Evolutionary conservation across 2,888 invertebrate species (phyloP), one percentile per base, ranked within the genome.

Genomic region (Parnassius apollo): DNA sequence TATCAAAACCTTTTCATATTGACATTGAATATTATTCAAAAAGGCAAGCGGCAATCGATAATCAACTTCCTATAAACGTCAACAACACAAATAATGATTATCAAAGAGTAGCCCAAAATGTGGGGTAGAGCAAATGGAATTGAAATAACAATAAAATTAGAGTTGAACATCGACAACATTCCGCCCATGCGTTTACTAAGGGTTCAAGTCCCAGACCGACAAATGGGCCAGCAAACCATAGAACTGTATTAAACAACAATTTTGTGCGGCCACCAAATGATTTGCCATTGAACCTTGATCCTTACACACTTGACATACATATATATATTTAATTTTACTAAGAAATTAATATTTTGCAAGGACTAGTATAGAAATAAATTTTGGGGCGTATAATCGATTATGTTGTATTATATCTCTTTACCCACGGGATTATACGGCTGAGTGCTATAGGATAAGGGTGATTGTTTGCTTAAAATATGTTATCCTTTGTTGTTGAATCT

Each of bases 361-460:
- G 70, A 71, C 71, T 76, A 75, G 68, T 71, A 71, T 66, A 74
- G 71, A 74, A 79, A 83, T 81, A 82, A 83, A 75, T 80, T 81
- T 70, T 73, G 75, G 85, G 85, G 83, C 77, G 84, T 83, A 78
- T 82, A 86, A 87, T 86, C 86, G 86, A 88, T 86, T 85, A 85
- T 74, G 77, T 78, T 83, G 74, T 80, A 81, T 83, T 83, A 84
- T 80, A 83, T 80, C 80, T 80, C 76, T 81, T 85, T 83, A 85
- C 77, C 77, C 73, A 71, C 74, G 80, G 78, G 77, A 78, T 78
- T 71, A 69, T 68, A 67, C 65, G 63, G 69, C 65, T 63, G 70
- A 70, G 68, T 68, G 75, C 71, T 72, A 74, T 72, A 75, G 73
- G 73, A 71, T 72, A 68, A 66, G 62, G 69, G 68, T 67, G 64